Evolutionary conservation across 1,140 invertebrate species (phyloP).

Genomic region (Neodiprion lecontei): DNA sequence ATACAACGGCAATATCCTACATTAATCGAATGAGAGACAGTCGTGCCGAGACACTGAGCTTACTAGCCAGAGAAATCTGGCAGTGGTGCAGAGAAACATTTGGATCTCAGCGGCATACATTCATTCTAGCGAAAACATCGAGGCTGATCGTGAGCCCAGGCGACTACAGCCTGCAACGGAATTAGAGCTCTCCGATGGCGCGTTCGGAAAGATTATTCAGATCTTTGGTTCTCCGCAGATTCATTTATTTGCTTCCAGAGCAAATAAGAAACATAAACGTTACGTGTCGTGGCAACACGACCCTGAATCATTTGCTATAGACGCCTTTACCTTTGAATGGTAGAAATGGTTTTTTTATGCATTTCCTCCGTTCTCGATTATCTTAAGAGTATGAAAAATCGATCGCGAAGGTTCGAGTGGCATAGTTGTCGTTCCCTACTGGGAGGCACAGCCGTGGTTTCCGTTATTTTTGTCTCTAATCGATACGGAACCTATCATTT

Average conservation of each 20-base stretch:
- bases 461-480: conserved; percentile 20
- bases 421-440: conserved; percentile 22
- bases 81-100: conserved; percentile 7
- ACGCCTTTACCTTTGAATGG: conserved; percentile 21
- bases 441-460: conserved; percentile 22
- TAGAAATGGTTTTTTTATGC: conserved; percentile 14
- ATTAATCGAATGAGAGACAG: conserved; percentile 34
- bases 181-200: too few relatives aligned
- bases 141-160: too few relatives aligned
- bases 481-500: neutral
- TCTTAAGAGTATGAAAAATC: conserved; percentile 16
- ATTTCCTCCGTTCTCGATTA: conserved; percentile 23
- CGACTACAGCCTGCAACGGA: too few relatives aligned
- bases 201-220: neutral
- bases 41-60: conserved; percentile 27
- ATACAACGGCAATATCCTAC: conserved; percentile 32
- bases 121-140: conserved; percentile 25
- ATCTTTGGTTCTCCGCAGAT: conserved; percentile 16
- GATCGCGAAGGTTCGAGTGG: conserved; percentile 8
- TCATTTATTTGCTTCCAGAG: conserved; percentile 25
- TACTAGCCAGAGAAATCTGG: conserved; percentile 23
- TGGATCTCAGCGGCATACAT: conserved; percentile 27
- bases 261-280: conserved; percentile 20
- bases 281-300: conserved; percentile 18
- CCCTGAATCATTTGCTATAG: conserved; percentile 12